phyloP scores from a whole-genome alignment of 2,888 invertebrate genomes.

The Philonicus albiceps region DNA sequence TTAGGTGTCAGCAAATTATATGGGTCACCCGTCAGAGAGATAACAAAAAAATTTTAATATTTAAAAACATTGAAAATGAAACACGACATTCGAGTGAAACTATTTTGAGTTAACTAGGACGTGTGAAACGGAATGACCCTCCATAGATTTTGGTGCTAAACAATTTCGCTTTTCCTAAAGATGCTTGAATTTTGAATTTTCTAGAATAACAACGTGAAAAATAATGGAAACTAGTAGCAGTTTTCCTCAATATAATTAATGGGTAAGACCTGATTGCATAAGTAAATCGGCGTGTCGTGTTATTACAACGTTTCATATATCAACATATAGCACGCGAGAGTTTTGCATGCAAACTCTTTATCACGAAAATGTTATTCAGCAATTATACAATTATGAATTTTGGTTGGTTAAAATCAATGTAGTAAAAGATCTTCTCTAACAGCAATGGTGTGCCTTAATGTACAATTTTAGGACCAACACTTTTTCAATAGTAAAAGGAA shows the following conservation, averaged over 20 bases:
- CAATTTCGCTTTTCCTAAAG: not conserved
- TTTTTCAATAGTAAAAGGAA: no score
- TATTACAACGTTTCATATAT: not conserved
- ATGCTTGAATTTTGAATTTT: not conserved
- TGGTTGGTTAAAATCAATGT: not conserved
- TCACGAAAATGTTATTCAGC: not conserved
- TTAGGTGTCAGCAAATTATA: not conserved
- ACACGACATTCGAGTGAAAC: not conserved
- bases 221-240: not conserved
- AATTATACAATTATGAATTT: not conserved
- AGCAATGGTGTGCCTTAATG: not conserved
- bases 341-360: not conserved
- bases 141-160: not conserved
- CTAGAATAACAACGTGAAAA: not conserved
- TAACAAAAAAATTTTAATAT: not conserved
- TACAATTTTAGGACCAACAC: not conserved
- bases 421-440: not conserved
- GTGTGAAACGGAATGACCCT: not conserved
- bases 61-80: not conserved
- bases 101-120: not conserved
- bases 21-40: not conserved
- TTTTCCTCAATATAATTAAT: not conserved
- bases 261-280: not conserved
- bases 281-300: not conserved
- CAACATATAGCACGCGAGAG: not conserved